These are phyloP conservation scores for Drosophila conformis DNA, from an alignment of 2,888 invertebrate species.

Conservation along the genomic window DNA sequence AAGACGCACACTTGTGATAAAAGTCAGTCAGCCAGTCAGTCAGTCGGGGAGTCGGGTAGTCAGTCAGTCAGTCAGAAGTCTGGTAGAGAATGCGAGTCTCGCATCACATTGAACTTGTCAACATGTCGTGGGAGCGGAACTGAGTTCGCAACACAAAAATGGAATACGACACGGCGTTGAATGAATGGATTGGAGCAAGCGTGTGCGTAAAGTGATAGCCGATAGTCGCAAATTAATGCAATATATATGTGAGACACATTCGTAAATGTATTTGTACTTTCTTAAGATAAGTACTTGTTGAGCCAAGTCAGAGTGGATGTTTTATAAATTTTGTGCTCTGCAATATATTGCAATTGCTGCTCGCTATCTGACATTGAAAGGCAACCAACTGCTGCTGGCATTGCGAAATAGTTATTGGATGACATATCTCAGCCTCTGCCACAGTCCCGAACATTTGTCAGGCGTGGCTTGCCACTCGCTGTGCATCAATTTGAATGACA, in stretches of 20 bases:
- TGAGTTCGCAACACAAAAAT: constrained; percentile 28
- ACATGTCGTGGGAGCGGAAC: constrained; percentile 59
- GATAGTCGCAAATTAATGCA: constrained; percentile 59
- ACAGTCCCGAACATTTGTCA: not conserved
- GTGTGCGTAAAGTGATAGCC: constrained; percentile 66
- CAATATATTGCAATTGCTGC: constrained; percentile 69
- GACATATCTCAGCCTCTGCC: constrained; percentile 15
- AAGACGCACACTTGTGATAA: constrained; percentile 59
- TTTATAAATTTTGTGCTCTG: constrained; percentile 28
- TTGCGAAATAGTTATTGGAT: constrained; percentile 41
- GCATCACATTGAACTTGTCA: constrained; percentile 73
- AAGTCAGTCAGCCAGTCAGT: constrained; percentile 20
- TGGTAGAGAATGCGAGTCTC: not conserved
- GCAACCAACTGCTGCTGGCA: constrained; percentile 46
- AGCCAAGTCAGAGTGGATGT: constrained; percentile 29
- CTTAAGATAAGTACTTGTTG: constrained; percentile 50
- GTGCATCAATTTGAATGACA: constrained; percentile 79
- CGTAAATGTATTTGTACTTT: constrained; percentile 1
- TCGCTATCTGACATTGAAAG: constrained; percentile 73
- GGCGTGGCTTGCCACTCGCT: constrained; percentile 45
- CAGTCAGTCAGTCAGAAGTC: constrained; percentile 11
- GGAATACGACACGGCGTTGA: constrained; percentile 21
- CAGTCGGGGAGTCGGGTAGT: constrained; percentile 25
- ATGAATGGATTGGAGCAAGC: constrained; percentile 27
- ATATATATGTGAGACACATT: constrained; percentile 20